Evolutionary conservation across 2,797 vertebrate species (phyloP), one percentile per base, ranked within the genome.

Genomic region (Spatula clypeata): DNA sequence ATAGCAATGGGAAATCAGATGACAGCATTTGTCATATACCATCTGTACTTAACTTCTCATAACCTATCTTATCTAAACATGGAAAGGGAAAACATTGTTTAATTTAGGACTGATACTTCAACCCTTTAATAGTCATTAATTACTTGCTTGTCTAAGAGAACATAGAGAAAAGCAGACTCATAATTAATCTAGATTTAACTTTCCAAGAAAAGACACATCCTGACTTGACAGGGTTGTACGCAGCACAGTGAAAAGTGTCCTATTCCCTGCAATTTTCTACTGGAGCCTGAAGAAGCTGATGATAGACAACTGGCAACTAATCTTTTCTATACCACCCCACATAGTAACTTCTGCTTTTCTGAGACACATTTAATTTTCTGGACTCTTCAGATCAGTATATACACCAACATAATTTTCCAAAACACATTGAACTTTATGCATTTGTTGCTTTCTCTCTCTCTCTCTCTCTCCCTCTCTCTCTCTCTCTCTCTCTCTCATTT

Each of bases 1-100:
- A 90, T 94, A 88, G 38, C 54, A 72, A 66, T 75, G 49, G 73
- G 91, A 95, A 94, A 92, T 11, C 47, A 17, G 42, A 81, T 90
- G 61, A 90, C 51, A 83, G 10, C 36, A 47, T 86, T 94, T 94
- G 91, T 92, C 91, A 88, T 92, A 89, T 86, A 90, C 79, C 75
- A 80, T 86, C 81, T 91, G 69, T 92, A 93, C 85, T 94, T 95
- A 93, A 89, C 85, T 93, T 82, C 72, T 90, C 66, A 90, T 80
- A 92, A 83, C 54, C 57, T 94, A 77, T 93, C 75, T 96, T 96
- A 95, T 96, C 87, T 96, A 95, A 94, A 94, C 82, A 94, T 36
- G 51, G 54, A 66, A 94, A 86, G 34, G 82, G 73, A 95, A 96
- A 83, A 81, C 3, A 0, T 93, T 94, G 87, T 96, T 95, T 96